Evolutionary conservation across 2,888 invertebrate species (phyloP).

Genomic region (Drosophila robusta): DNA sequence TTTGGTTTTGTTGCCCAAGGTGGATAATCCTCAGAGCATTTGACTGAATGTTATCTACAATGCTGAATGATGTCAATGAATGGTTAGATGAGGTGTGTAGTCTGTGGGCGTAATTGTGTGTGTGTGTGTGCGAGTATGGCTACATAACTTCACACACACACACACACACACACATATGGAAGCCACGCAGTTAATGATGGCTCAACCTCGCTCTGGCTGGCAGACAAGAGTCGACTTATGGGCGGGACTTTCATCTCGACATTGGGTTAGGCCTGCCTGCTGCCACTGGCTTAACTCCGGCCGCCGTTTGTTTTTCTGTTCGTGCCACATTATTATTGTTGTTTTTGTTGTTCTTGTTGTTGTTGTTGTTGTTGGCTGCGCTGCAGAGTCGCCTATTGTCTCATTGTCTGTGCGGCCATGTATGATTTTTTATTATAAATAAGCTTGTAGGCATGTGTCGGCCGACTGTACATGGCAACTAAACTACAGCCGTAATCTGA

Average conservation of each 20-base stretch:
- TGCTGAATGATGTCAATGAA: constrained; percentile 73
- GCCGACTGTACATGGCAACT: constrained; percentile 63
- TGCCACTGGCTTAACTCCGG: constrained; percentile 21
- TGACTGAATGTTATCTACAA: constrained; percentile 76
- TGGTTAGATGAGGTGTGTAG: constrained; percentile 67
- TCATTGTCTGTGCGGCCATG: constrained; percentile 78
- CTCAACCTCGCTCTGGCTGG: constrained; percentile 35
- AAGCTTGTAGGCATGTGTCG: constrained; percentile 75
- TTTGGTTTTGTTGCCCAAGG: constrained; percentile 48
- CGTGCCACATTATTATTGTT: constrained; percentile 25
- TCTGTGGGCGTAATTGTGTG: constrained; percentile 18
- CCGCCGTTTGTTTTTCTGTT: constrained; percentile 27
- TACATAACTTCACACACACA: constrained; percentile 38
- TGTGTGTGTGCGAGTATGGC: constrained; percentile 18
- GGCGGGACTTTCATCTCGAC: constrained; percentile 27
- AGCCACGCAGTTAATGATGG: constrained; percentile 73
- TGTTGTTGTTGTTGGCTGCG: neutral
- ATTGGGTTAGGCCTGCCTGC: constrained; percentile 11
- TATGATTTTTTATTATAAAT: constrained; percentile 80
- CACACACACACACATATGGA: constrained; percentile 11
- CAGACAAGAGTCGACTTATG: constrained; percentile 47
- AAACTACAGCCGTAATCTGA: constrained; percentile 77
- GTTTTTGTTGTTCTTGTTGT: constrained; percentile 19
- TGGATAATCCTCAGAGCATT: constrained; percentile 61
- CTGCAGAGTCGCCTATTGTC: constrained; percentile 59